Base-by-base conservation (phyloP, 2,797 vertebrate genomes). In the Peromyscus aztecus region DNA sequence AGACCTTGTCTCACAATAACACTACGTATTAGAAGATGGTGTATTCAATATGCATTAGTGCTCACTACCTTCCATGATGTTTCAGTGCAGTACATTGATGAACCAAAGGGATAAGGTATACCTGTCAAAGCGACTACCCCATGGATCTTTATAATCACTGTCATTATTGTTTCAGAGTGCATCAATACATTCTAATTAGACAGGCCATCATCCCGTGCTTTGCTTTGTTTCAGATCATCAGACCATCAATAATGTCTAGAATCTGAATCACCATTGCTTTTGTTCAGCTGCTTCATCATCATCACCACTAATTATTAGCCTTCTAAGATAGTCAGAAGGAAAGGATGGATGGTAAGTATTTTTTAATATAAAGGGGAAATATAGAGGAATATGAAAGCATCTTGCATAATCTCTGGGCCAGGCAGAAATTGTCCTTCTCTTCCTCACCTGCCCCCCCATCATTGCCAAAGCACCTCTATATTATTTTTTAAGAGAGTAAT, bases 181-280 rank as follows among this genome's bases (percentile, higher is more conserved):
- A 71, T 94, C 52, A 85, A 90, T 40, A 89, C 55, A 65, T 71
- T 97, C 67, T 97, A 69, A 95, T 83, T 92, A 63, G n/a, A 92
- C 46, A 87, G 71, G 40, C 86, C 49, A 67, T 91, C 61, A 46
- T 84, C 57, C 14, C 80, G 52, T 90, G 57, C 61, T 95, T 92
- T 87, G 78, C 49, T 82, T 61, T 82, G 40, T 95, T 96, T 85
- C 90, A 94, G 67, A 94, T 34, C 71, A 81, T 61, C 77, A 77
- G 43, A 43, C 59, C 84, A 67, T 63, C 76, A 93, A 49, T 69
- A 92, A 85, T 76, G 43, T 61, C 80, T 77, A 89, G 89, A 94
- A 69, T 46, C 46, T 65, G 34, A 40, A 90, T 37, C 90, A 82
- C 46, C 65, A 84, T 63, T 52, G n/a, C 46, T 96, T 95, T 93